phyloP scores from a whole-genome alignment of 2,888 invertebrate species.

The Aspidiotus rigidus region DNA sequence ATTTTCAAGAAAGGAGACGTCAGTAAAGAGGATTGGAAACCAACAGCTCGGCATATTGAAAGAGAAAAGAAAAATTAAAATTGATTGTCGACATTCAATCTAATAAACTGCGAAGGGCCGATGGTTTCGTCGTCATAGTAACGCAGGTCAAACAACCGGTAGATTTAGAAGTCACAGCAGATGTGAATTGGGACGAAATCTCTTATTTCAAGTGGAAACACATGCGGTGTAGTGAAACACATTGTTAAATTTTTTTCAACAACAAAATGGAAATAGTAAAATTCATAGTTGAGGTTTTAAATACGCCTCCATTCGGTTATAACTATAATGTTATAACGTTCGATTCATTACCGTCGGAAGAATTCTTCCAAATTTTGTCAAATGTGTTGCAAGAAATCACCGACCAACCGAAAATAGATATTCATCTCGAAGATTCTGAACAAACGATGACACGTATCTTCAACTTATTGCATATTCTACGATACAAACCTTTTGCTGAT shows the following conservation, averaged over 20 bases:
- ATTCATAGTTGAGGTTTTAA: conserved; percentile 62
- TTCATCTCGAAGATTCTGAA: conserved; percentile 65
- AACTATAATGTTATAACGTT: conserved; percentile 75
- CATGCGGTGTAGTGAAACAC: no score
- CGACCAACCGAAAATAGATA: conserved; percentile 60
- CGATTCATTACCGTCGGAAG: conserved; percentile 65
- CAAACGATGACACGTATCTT: conserved; percentile 63
- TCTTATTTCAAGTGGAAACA: no score
- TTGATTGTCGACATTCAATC: no score
- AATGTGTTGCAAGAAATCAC: conserved; percentile 67
- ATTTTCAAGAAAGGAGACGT: no score
- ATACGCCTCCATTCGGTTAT: conserved; percentile 58
- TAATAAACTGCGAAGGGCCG: no score
- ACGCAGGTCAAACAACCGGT: no score
- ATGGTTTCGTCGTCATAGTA: no score
- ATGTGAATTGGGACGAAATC: no score
- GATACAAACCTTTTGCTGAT: conserved; percentile 60
- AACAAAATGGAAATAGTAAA: conserved; percentile 42
- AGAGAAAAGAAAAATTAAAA: no score
- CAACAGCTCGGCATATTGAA: no score
- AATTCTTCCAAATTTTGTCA: conserved; percentile 52
- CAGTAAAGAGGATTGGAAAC: no score
- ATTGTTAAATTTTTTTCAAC: not conserved
- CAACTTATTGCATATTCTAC: conserved; percentile 62
- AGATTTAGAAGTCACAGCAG: no score